Percentiles rank a stretch among this genome's conserved stretches.
Evolutionary conservation across 1,140 invertebrate species (phyloP).

Genomic region (Gonioctena quinquepunctata): DNA sequence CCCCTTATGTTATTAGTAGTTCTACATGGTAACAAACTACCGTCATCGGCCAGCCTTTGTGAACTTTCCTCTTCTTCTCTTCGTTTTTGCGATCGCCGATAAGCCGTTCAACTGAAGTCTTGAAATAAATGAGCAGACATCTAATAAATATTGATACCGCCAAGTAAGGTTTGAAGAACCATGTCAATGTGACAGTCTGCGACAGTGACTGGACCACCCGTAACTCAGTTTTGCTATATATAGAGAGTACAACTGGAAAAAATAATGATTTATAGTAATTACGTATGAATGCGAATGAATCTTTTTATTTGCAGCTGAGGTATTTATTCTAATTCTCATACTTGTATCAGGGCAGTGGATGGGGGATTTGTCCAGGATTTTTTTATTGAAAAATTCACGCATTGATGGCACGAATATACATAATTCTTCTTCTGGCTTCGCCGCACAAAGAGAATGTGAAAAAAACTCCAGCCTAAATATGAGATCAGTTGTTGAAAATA

Average conservation of each 20-base stretch:
- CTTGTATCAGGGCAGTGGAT: neutral
- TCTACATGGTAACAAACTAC: constrained; percentile 34
- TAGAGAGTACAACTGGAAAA: neutral
- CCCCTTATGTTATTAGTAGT: constrained; percentile 34
- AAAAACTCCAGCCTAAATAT: no score
- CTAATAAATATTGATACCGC: constrained; percentile 40
- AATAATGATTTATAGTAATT: neutral
- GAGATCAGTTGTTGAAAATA: no score
- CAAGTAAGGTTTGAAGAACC: constrained; percentile 40
- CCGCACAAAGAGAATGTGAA: no score
- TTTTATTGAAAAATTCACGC: no score
- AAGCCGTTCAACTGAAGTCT: constrained; percentile 26
- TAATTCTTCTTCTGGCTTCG: no score
- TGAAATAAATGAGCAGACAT: constrained; percentile 36
- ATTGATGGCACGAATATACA: no score
- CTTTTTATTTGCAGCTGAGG: neutral
- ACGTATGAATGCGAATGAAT: neutral
- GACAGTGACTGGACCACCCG: constrained; percentile 33
- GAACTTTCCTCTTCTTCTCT: constrained; percentile 27
- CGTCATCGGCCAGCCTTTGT: constrained; percentile 28
- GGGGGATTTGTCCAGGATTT: no score
- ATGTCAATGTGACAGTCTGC: constrained; percentile 36
- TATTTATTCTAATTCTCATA: neutral
- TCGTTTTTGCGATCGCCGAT: constrained; percentile 28
- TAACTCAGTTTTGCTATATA: neutral